These are phyloP conservation scores for Palythoa grandiflora DNA, from an alignment of 92 coral and sea anemone species.

Conservation along the genomic window DNA sequence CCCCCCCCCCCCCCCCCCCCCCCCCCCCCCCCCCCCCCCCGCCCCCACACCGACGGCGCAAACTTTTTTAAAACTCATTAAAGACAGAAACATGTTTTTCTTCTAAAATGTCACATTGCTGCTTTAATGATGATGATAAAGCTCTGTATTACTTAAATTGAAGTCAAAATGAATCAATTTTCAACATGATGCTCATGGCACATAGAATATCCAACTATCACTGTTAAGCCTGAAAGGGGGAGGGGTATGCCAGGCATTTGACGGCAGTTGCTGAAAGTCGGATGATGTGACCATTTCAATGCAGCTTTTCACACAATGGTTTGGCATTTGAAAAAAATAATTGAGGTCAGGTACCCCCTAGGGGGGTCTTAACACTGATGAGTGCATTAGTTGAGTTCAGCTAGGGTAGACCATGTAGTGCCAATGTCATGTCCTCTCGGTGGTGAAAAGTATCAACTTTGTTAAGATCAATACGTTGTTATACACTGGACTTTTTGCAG, in stretches of 20 bases:
- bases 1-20: too few relatives aligned
- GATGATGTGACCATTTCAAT: not conserved
- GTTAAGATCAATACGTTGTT: not conserved
- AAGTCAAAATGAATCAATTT: not conserved
- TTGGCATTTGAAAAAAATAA: not conserved
- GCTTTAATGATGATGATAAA: conserved; percentile 8
- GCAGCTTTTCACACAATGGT: not conserved
- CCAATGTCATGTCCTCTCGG: not conserved
- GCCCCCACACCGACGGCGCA: too few relatives aligned
- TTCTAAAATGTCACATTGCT: not conserved
- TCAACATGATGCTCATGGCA: conserved; percentile 3
- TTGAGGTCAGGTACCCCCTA: conserved; percentile 8
- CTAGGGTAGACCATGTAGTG: not conserved
- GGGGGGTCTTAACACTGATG: conserved; percentile 9
- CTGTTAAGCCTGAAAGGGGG: conserved; percentile 17
- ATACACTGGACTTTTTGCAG: not conserved
- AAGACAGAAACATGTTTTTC: not conserved
- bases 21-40: too few relatives aligned
- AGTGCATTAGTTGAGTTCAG: conserved; percentile 1
- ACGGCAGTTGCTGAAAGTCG: not conserved
- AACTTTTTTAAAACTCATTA: not conserved
- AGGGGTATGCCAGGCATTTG: conserved; percentile 5
- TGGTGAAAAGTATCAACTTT: not conserved
- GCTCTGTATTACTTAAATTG: not conserved
- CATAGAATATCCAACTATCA: not conserved